Base-by-base conservation (phyloP, 2,113 vertebrate species). In the Gulo gulo region DNA sequence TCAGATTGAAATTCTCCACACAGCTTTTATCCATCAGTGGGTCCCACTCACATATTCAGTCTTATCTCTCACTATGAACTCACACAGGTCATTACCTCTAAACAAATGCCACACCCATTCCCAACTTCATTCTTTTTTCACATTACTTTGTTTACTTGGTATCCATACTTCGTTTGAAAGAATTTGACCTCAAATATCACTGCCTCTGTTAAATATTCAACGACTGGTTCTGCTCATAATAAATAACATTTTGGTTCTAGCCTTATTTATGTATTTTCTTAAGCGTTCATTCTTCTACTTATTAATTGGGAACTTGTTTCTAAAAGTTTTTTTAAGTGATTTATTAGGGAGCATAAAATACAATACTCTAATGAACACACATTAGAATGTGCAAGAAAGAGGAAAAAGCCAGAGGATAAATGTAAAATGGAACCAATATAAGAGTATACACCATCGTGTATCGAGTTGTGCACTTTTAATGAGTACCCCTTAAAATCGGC, bases 131-230 rank as follows among this genome's bases (percentile, higher is more conserved):
- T 55, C 50, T 79, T 81, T n/a, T 52, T 39, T 59, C 71, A 20
- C 4, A 10, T 52, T 73, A 69, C 45, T 88, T 55, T 93, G 86
- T 87, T 73, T 45, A 63, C 18, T 78, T 79, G 7, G 4, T 29
- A 20, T 34, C 61, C 39, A 12, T 34, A 20, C 88, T 89, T 87
- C 52, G 26, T 45, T 61, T 80, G 21, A 45, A 69, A 63, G 84
- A 55, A 63, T 84, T 82, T 47, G 69, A 83, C 55, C 39, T 88
- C 87, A 91, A 55, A 73, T 84, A 69, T 47, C 34, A 84, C 45
- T 31, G n/a, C 34, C 21, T 93, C 95, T 3, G 7, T 24, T 47
- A 79, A 63, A 69, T 26, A 50, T n/a, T 63, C 88, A 57, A 0
- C 55, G 45, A 88, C 34, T 21, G 12, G 10, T 52, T 95, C 23